A percentile compares a stretch with the other conserved stretches of the same genome.
Evolutionary conservation across 1,140 invertebrate genomes (phyloP).

Genomic region (Micrasema longulum): DNA sequence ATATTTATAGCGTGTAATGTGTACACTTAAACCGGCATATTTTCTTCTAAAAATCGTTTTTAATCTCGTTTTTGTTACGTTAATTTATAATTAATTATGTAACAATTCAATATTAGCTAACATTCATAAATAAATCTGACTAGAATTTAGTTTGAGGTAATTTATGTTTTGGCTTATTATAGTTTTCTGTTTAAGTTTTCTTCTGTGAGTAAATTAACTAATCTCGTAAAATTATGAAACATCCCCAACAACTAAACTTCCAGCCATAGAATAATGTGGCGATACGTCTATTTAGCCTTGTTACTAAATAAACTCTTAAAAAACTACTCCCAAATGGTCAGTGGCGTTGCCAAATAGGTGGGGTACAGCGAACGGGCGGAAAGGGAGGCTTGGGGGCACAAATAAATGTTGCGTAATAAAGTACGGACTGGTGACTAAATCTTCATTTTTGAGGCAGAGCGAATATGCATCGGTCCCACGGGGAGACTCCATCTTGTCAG

Average conservation of each 20-base stretch:
- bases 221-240: conserved; percentile 1
- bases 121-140: too few relatives aligned
- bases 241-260: background rate
- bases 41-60: too few relatives aligned
- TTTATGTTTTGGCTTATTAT: too few relatives aligned
- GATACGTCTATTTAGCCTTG: conserved; percentile 23
- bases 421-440: conserved; percentile 52
- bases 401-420: conserved; percentile 55
- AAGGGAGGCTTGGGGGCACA: conserved; percentile 15
- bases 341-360: conserved; percentile 16
- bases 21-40: too few relatives aligned
- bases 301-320: conserved; percentile 40
- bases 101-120: too few relatives aligned
- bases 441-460: conserved; percentile 51
- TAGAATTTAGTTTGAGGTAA: too few relatives aligned
- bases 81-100: too few relatives aligned
- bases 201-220: background rate
- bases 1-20: too few relatives aligned
- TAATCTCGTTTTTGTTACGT: too few relatives aligned
- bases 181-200: too few relatives aligned
- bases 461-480: conserved; percentile 55
- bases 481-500: conserved; percentile 53
- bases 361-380: background rate
- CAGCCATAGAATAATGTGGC: conserved; percentile 16
- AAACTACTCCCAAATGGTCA: conserved; percentile 39